Conservation (phyloP, 2,113 vertebrate genomes). For the Brachypteracias leptosomus region DNA sequence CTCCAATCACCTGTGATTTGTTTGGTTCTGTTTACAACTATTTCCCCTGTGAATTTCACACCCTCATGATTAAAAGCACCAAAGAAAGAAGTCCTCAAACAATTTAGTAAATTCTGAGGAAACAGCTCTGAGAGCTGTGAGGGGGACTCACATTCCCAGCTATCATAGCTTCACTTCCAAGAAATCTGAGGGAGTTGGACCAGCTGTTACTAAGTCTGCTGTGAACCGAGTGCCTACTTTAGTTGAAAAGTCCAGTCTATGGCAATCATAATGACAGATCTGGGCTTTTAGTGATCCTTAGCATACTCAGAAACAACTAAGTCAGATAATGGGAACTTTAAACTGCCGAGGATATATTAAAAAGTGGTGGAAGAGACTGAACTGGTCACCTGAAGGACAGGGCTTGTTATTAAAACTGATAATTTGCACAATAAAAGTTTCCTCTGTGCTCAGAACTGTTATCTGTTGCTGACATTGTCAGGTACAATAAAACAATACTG, state of each 20-base stretch:
- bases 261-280: neutral
- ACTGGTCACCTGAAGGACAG: neutral
- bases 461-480: neutral
- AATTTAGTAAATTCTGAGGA: neutral
- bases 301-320: neutral
- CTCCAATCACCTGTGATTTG: neutral
- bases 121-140: neutral
- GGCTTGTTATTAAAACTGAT: neutral
- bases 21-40: neutral
- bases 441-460: neutral
- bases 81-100: neutral
- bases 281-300: neutral
- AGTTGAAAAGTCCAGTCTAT: neutral
- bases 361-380: neutral
- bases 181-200: neutral
- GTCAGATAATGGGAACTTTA: neutral
- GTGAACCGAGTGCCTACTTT: neutral
- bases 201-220: neutral
- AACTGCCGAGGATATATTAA: neutral
- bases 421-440: neutral
- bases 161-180: neutral
- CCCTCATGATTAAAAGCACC: neutral
- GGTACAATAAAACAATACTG: neutral
- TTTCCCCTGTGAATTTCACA: neutral
- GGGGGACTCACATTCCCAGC: neutral